These are phyloP conservation scores for Hiodon alosoides DNA, from an alignment of 2,113 vertebrate genomes.

Conservation along the genomic window DNA sequence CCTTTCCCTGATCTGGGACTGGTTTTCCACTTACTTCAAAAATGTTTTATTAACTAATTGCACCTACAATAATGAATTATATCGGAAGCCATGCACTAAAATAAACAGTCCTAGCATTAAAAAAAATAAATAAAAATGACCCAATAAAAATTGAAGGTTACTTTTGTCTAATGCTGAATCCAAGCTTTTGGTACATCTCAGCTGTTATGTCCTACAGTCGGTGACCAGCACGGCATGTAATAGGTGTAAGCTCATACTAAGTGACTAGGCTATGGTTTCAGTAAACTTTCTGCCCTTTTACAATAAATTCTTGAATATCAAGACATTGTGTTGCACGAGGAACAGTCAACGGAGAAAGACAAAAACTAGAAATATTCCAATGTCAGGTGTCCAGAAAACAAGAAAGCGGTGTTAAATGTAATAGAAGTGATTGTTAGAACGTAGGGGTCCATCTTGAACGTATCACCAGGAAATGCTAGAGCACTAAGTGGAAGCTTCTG, in stretches of 20 bases:
- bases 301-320: not conserved
- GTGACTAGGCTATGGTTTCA: not conserved
- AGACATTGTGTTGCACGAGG: not conserved
- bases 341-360: not conserved
- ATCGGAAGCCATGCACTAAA: conserved; percentile 12
- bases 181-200: not conserved
- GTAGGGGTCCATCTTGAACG: not conserved
- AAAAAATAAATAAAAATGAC: not conserved
- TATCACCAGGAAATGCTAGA: no score
- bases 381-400: conserved; percentile 25
- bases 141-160: not conserved
- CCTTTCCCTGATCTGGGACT: not conserved
- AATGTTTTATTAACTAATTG: not conserved
- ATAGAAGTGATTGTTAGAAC: conserved; percentile 15
- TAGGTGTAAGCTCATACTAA: conserved; percentile 16
- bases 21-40: not conserved
- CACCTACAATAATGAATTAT: not conserved
- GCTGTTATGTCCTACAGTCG: not conserved
- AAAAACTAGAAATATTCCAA: no score
- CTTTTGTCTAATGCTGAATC: not conserved
- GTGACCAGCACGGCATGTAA: conserved; percentile 8
- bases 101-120: not conserved
- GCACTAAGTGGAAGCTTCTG: no score
- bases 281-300: not conserved
- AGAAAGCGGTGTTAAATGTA: conserved; percentile 38